A percentile compares a stretch with the other conserved stretches of the same genome.
These are phyloP conservation scores for Colossoma macropomum DNA, from an alignment of 2,113 vertebrate genomes.

Conservation along the genomic window DNA sequence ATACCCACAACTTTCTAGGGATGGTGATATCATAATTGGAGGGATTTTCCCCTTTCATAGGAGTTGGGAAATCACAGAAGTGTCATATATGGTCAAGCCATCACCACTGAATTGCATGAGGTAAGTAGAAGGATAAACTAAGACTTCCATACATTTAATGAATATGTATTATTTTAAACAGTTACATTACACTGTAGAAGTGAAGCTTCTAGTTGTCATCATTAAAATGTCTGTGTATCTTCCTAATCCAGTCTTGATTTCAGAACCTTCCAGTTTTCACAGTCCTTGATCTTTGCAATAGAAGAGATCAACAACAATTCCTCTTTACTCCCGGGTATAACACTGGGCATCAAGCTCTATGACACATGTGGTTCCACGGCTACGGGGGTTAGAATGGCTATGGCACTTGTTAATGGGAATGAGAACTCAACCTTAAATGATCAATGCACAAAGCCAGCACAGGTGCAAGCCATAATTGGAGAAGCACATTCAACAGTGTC, in stretches of 20 bases:
- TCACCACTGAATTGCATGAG: constrained; percentile 26
- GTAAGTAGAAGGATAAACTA: neutral
- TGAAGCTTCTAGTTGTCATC: too few relatives aligned
- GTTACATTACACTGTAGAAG: too few relatives aligned
- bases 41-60: constrained; percentile 36
- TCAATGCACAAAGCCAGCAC: constrained; percentile 63
- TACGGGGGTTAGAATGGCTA: constrained; percentile 59
- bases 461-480: constrained; percentile 73
- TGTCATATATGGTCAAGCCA: constrained; percentile 3
- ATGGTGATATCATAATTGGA: constrained; percentile 42
- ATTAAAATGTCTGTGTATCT: neutral
- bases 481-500: constrained; percentile 71
- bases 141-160: neutral
- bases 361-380: constrained; percentile 63
- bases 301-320: constrained; percentile 75
- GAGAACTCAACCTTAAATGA: constrained; percentile 33
- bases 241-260: constrained; percentile 67
- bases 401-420: constrained; percentile 69
- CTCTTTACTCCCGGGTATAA: constrained; percentile 68
- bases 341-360: constrained; percentile 72
- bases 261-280: constrained; percentile 70
- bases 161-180: neutral
- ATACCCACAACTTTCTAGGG: constrained; percentile 23
- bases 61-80: constrained; percentile 16
- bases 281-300: constrained; percentile 75